Conservation (phyloP, 2,888 invertebrate genomes). For the Limnephilus lunatus region DNA sequence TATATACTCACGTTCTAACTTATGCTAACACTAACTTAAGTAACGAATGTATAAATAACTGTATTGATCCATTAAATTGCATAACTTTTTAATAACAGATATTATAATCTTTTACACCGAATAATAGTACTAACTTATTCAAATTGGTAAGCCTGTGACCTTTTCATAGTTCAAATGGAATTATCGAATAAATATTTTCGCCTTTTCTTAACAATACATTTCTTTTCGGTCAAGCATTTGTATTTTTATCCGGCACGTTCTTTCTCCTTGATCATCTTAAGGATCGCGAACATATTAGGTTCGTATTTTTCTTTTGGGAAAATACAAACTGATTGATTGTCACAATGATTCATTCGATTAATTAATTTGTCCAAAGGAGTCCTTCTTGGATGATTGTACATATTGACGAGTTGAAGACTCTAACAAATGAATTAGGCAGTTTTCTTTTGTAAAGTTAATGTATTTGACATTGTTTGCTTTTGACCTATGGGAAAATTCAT, state of each 20-base stretch:
- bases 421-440: not conserved
- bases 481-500: not conserved
- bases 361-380: too few species aligned
- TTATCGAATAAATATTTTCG: not conserved
- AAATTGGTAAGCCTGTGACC: not conserved
- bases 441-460: not conserved
- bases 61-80: too few species aligned
- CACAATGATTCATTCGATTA: not conserved
- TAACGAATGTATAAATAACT: too few species aligned
- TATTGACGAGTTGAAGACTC: not conserved
- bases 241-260: not conserved
- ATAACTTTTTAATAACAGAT: too few species aligned
- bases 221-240: not conserved
- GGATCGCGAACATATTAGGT: not conserved
- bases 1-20: too few species aligned
- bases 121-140: not conserved
- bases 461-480: not conserved
- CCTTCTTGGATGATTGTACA: not conserved
- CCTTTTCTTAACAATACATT: not conserved
- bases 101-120: too few species aligned
- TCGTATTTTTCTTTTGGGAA: not conserved
- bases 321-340: not conserved
- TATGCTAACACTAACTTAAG: too few species aligned
- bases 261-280: not conserved
- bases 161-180: not conserved